Conservation (phyloP, 1,140 invertebrate genomes). For the Pachyrhynchus sulphureomaculatus region DNA sequence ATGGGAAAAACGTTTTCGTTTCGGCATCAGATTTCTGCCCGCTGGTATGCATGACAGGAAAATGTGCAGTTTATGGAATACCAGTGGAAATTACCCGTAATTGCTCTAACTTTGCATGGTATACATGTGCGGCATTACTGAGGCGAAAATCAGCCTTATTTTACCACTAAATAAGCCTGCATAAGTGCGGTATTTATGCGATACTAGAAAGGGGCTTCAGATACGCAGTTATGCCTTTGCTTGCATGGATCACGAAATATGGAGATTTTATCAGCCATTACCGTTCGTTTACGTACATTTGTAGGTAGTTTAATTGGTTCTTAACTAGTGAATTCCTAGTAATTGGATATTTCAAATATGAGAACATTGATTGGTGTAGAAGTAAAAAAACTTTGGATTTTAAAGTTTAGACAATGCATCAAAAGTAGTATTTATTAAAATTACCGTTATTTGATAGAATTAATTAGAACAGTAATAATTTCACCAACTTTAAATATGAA, state of each 20-base stretch:
- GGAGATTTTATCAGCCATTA: slow-evolving; percentile 13
- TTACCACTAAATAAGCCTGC: background rate
- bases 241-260: slow-evolving; percentile 10
- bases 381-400: no score
- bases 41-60: slow-evolving; percentile 31
- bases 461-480: no score
- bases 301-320: background rate
- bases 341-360: no score
- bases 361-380: no score
- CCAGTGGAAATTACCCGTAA: slow-evolving; percentile 39
- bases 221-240: slow-evolving; percentile 7
- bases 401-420: no score
- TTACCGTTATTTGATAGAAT: no score
- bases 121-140: slow-evolving; percentile 13
- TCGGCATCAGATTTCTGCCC: slow-evolving; percentile 3
- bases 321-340: background rate
- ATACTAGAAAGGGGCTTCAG: background rate
- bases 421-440: no score
- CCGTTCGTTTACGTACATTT: background rate
- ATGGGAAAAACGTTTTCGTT: slow-evolving; percentile 18
- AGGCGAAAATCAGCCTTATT: slow-evolving; percentile 3
- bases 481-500: no score
- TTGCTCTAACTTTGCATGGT: slow-evolving; percentile 34
- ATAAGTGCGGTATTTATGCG: slow-evolving; percentile 3
- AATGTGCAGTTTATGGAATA: slow-evolving; percentile 38